Base-by-base conservation (phyloP, 2,888 invertebrate species). In the Caenorhabditis drosophilae region DNA sequence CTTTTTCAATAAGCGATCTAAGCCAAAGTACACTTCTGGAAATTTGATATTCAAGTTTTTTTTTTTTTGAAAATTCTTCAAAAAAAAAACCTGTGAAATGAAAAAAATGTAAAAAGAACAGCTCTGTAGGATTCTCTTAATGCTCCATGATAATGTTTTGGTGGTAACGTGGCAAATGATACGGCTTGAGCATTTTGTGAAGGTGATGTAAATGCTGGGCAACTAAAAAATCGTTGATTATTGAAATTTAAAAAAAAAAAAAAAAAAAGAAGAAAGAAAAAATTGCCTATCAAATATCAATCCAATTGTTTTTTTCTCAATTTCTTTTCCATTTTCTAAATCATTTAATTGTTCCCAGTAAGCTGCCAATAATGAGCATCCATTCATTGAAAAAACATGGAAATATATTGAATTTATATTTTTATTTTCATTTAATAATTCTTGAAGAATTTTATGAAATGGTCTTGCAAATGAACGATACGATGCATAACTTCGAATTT, bases 271-370 rank as follows among this genome's bases (percentile, higher is more conserved):
- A n/a, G n/a, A n/a, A n/a, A n/a, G n/a, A n/a, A n/a, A n/a, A 9
- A n/a, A 15, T 36, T 36, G n/a, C 76, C 79, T 79, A 59, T 81
- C 81, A 48, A 78, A 81, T 23, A 81, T 79, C 45, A 81, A 57
- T 45, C 80, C 81, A 38, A 68, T 66, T n/a, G 73, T 52, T 36
- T 53, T 62, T 20, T 52, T n/a, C 46, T 70, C 70, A 38, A 80
- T 50, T 16, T 50, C 48, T 2, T 60, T 53, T 7, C 74, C 75
- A n/a, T 70, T 60, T 6, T 63, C 44, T 4, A 62, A 27, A 6
- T 51, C 51, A 4, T 55, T 52, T 18, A 80, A 47, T 16, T 72
- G 61, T 38, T 77, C 77, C 80, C 80, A 80, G 25, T 78, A 59
- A 0, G 78, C 73, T 22, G 77, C 67, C 44, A 78, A 76, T 23